Conservation (phyloP, 2,888 invertebrate species). For the Furcula furcula region DNA sequence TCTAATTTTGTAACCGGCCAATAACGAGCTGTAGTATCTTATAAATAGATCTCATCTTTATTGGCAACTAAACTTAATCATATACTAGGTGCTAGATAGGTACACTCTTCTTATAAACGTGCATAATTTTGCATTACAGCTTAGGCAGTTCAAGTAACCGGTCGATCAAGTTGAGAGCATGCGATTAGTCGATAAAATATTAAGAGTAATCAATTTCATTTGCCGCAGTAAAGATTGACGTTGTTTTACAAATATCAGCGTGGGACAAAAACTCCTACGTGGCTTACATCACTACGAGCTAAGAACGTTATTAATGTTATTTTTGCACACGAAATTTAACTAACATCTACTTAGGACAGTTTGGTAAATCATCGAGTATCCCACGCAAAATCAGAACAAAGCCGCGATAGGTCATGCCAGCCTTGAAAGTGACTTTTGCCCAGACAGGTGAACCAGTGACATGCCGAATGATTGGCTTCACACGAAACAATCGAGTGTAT, state of each 20-base stretch:
- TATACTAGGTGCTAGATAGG: background rate
- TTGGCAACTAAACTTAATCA: slow-evolving; percentile 23
- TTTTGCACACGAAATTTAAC: slow-evolving; percentile 25
- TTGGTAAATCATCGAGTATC: slow-evolving; percentile 37
- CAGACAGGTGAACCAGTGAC: slow-evolving; percentile 28
- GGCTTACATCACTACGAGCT: slow-evolving; percentile 25
- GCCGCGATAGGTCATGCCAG: slow-evolving; percentile 32
- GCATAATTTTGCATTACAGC: background rate
- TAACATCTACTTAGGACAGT: slow-evolving; percentile 17
- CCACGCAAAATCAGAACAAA: slow-evolving; percentile 42
- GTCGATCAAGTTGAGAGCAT: slow-evolving; percentile 14
- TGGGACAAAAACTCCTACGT: slow-evolving; percentile 28
- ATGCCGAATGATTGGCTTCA: slow-evolving; percentile 12
- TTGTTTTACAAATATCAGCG: slow-evolving; percentile 20
- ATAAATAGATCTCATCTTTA: slow-evolving; percentile 34
- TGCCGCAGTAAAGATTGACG: slow-evolving; percentile 8
- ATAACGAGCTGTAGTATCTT: slow-evolving; percentile 23
- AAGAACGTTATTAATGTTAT: slow-evolving; percentile 23
- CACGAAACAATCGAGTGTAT: slow-evolving; percentile 15
- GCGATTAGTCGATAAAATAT: slow-evolving; percentile 20
- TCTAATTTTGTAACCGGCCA: slow-evolving; percentile 61
- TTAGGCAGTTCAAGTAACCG: slow-evolving; percentile 6
- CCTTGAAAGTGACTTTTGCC: slow-evolving; percentile 38
- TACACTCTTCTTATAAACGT: background rate
- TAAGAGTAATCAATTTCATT: slow-evolving; percentile 16